These are phyloP conservation scores for Tenthredo livida DNA, from an alignment of 2,888 invertebrate genomes.

Conservation along the genomic window DNA sequence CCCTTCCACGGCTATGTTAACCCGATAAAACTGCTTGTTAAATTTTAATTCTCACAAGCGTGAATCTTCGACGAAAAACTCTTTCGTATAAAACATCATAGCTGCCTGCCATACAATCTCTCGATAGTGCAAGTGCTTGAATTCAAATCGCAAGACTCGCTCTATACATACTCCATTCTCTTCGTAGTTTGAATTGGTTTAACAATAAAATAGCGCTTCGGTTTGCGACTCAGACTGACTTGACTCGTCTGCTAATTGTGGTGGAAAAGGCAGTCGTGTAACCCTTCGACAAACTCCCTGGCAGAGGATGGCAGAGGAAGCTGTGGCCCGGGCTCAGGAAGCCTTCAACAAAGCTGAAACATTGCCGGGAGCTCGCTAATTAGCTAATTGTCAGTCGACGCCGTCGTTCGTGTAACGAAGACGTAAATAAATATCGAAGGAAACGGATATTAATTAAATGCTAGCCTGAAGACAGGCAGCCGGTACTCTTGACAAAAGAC, in stretches of 20 bases:
- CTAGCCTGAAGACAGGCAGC: constrained; percentile 11
- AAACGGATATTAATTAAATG: constrained; percentile 33
- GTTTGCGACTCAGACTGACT: neutral
- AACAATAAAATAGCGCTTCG: neutral
- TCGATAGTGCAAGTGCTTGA: neutral
- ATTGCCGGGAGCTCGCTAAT: constrained; percentile 41
- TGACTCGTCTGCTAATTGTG: constrained; percentile 35
- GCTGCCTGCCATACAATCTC: neutral
- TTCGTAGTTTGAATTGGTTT: neutral
- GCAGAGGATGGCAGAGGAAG: constrained; percentile 17
- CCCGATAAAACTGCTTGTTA: constrained; percentile 53
- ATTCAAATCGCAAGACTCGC: neutral
- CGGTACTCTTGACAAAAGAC: constrained; percentile 7
- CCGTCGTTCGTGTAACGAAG: constrained; percentile 29
- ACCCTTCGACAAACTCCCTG: constrained; percentile 18
- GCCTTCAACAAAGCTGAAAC: constrained; percentile 36
- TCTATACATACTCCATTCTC: neutral
- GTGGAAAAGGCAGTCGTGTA: constrained; percentile 28
- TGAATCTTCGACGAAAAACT: constrained; percentile 55
- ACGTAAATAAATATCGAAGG: constrained; percentile 40
- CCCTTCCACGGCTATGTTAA: neutral
- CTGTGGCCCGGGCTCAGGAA: constrained; percentile 22
- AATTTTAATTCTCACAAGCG: constrained; percentile 60
- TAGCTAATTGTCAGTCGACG: constrained; percentile 40
- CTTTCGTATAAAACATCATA: constrained; percentile 20